These are phyloP conservation scores for Cephus spinipes DNA, from an alignment of 2,888 invertebrate genomes.

Conservation along the genomic window DNA sequence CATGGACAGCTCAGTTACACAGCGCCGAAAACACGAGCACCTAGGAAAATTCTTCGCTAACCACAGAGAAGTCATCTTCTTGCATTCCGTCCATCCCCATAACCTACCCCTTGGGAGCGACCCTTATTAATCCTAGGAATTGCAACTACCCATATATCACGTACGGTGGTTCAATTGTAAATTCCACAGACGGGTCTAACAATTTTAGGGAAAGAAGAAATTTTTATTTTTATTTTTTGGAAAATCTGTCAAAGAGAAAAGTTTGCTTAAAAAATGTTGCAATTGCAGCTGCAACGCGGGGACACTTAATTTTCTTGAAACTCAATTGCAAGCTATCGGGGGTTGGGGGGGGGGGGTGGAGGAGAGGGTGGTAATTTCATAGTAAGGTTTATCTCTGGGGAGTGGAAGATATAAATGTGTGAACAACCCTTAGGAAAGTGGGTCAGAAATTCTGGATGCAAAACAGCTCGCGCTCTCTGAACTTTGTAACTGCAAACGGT, in stretches of 20 bases:
- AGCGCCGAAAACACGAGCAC: not conserved
- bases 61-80: not conserved
- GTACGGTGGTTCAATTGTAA: not conserved
- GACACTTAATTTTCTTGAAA: not conserved
- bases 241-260: not conserved
- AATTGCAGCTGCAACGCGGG: not conserved
- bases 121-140: not conserved
- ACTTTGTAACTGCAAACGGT: not conserved
- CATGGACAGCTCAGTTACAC: not conserved
- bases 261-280: not conserved
- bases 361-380: not conserved
- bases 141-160: not conserved
- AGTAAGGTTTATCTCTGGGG: not conserved
- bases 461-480: not conserved
- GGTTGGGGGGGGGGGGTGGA: too few species aligned
- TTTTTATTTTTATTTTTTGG: not conserved
- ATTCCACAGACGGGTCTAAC: not conserved
- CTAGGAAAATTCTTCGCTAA: not conserved
- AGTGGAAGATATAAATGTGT: not conserved
- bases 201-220: not conserved
- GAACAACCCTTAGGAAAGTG: not conserved
- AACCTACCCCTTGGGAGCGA: not conserved
- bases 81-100: not conserved
- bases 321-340: not conserved
- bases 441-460: not conserved